Evolutionary conservation across 2,888 invertebrate genomes (phyloP), one percentile per base, ranked within the genome.

Genomic region (Emmelina monodactyla): DNA sequence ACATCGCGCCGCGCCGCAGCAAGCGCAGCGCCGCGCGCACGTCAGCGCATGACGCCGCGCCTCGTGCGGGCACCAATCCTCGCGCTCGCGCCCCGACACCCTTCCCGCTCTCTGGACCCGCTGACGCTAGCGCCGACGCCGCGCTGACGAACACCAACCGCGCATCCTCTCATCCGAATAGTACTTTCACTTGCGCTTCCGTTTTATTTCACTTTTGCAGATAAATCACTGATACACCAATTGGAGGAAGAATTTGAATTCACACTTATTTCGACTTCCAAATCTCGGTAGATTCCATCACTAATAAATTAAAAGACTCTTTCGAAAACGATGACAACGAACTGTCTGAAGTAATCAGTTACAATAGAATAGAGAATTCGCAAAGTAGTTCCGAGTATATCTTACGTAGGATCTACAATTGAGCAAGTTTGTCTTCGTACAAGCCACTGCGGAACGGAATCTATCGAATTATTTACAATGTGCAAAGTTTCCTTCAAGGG

Each of bases 61-160:
- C 70, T 76, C 78, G 67, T 78, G 78, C 76, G 69, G 67, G 69
- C 78, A 78, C 78, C 78, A 76, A 49, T 73, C 73, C 59, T 79
- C 76, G 58, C 73, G 72, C 72, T 76, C 78, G 65, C 76, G 76
- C 51, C 76, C 78, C 78, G 78, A 78, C 78, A 79, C 78, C 70
- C 76, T 78, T 73, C 60, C 67, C 64, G 62, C 58, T 65, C 25
- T 3, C 9, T 25, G 4, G n/a, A 25, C 25, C 51, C 54, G 52
- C 52, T 48, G 45, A 53, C 60, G 58, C 62, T 71, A 71, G 67
- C 68, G 65, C 62, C 64, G 63, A 62, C 70, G 65, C 60, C 59
- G 55, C 55, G 63, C 65, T 54, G 59, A 59, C 47, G 53, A 54
- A 57, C 60, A 55, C 60, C n/a, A 25, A 25, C 53, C 67, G 61